Percentiles rank a stretch among this genome's conserved stretches.
These are phyloP conservation scores for Zophobas atratus DNA, from an alignment of 1,140 invertebrate species.

Conservation along the genomic window DNA sequence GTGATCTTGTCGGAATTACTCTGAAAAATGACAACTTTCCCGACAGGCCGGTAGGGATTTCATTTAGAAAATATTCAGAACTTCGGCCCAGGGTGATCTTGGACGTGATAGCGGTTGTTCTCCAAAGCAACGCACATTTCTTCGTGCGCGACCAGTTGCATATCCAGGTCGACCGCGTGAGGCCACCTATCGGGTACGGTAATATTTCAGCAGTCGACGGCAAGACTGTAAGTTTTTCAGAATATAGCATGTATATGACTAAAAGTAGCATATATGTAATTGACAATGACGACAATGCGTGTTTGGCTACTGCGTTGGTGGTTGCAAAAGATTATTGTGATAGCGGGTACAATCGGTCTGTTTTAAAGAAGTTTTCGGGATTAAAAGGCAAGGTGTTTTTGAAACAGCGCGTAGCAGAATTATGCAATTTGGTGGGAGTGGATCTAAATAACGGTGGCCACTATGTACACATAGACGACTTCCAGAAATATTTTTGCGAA, in stretches of 20 bases:
- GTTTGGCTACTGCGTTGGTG: background rate
- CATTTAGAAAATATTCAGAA: too few relatives aligned
- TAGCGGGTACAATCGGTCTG: background rate
- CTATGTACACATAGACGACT: background rate
- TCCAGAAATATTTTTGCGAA: background rate
- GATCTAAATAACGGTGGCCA: background rate
- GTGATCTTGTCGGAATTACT: too few relatives aligned
- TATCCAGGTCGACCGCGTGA: background rate
- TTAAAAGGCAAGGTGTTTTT: background rate
- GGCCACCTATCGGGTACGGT: background rate
- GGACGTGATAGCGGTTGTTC: background rate
- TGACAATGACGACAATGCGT: background rate
- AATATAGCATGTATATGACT: conserved; percentile 1
- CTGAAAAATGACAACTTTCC: too few relatives aligned
- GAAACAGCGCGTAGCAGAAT: background rate
- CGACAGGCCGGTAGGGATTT: too few relatives aligned
- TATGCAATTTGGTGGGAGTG: background rate
- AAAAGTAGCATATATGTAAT: too few relatives aligned
- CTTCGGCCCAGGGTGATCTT: too few relatives aligned
- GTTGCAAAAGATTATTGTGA: background rate
- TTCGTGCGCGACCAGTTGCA: background rate
- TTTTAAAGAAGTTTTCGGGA: background rate
- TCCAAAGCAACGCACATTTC: background rate
- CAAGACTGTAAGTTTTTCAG: background rate
- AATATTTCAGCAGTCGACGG: background rate